These are phyloP conservation scores for Apantesis nais DNA, from an alignment of 2,888 invertebrate genomes.

Conservation along the genomic window DNA sequence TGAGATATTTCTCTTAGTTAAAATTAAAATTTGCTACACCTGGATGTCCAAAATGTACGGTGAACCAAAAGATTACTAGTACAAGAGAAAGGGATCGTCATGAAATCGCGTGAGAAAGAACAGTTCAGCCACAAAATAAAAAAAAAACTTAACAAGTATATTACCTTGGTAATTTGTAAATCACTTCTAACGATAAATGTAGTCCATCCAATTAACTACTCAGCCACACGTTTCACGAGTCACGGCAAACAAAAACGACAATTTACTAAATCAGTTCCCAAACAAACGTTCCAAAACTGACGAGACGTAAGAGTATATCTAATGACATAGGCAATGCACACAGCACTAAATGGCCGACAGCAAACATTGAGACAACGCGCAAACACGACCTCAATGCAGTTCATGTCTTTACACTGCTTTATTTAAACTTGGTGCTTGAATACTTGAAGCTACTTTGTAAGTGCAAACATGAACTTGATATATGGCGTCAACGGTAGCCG, in stretches of 20 bases:
- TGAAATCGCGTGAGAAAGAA: not conserved
- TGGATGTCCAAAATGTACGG: not conserved
- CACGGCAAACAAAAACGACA: slow-evolving; percentile 2
- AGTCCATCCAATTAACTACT: not conserved
- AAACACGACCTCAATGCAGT: slow-evolving; percentile 43
- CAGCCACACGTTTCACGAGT: not conserved
- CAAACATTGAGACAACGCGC: slow-evolving; percentile 42
- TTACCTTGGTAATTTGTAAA: not conserved
- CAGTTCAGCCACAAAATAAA: not conserved
- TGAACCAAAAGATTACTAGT: not conserved
- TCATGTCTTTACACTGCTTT: slow-evolving; percentile 44
- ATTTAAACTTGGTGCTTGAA: slow-evolving; percentile 36
- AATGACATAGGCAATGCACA: slow-evolving; percentile 41
- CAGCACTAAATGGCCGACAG: slow-evolving; percentile 42
- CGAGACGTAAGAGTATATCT: slow-evolving; percentile 36
- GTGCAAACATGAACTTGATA: slow-evolving; percentile 40
- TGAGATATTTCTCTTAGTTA: not conserved
- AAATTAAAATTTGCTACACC: not conserved
- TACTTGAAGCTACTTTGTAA: slow-evolving; percentile 40
- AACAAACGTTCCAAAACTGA: slow-evolving; percentile 42
- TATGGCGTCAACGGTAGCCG: slow-evolving; percentile 22
- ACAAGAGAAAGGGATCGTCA: not conserved
- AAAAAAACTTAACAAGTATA: not conserved
- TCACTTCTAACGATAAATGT: not conserved
- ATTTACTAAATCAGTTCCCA: slow-evolving; percentile 29